These are phyloP conservation scores for Lemur catta DNA, from an alignment of 2,797 vertebrate genomes.

Conservation along the genomic window DNA sequence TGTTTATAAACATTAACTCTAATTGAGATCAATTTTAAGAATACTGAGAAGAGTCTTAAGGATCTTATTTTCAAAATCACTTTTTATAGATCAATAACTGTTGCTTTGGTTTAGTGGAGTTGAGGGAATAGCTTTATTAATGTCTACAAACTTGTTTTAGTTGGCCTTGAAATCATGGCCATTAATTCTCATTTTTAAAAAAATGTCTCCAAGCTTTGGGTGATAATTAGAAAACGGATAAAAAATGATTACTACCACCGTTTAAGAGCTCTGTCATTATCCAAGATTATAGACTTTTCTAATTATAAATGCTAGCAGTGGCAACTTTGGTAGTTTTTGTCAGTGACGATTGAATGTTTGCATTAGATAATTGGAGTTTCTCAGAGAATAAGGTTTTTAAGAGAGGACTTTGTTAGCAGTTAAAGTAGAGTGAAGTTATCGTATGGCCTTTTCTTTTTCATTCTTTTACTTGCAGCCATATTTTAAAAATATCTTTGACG, in stretches of 20 bases:
- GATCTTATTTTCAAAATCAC: slow-evolving; percentile 38
- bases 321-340: background rate
- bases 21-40: slow-evolving; percentile 10
- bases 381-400: slow-evolving; percentile 6
- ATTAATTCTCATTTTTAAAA: background rate
- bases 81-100: slow-evolving; percentile 25
- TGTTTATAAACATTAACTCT: slow-evolving; percentile 21
- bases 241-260: background rate
- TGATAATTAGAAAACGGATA: slow-evolving; percentile 13
- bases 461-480: slow-evolving; percentile 5
- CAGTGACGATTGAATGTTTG: background rate
- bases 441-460: background rate
- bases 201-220: slow-evolving; percentile 1
- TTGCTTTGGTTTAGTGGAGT: slow-evolving; percentile 50
- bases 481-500: background rate
- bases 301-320: background rate
- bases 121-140: slow-evolving; percentile 40
- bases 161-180: slow-evolving; percentile 10
- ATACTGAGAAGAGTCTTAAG: slow-evolving; percentile 9
- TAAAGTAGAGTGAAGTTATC: slow-evolving; percentile 27
- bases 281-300: background rate
- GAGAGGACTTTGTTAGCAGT: slow-evolving; percentile 28
- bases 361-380: background rate
- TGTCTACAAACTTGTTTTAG: slow-evolving; percentile 13
- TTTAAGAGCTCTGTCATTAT: background rate